Base-by-base conservation (phyloP, 2,113 vertebrate species). In the Petrocephalus microphthalmus region DNA sequence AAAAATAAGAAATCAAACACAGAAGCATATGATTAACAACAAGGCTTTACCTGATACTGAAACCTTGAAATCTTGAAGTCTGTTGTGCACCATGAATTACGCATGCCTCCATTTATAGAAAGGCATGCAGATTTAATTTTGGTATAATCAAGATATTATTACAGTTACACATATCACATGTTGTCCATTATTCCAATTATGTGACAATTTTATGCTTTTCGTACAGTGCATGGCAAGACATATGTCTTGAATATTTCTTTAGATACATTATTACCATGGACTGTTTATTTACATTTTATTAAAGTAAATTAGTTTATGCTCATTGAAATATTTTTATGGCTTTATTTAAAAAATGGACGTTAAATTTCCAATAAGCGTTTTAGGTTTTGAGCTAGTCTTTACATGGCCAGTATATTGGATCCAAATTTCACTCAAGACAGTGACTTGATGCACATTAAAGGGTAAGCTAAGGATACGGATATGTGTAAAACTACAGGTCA, bases 1-100 rank as follows among this genome's bases (percentile, higher is more conserved):
- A 3, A 90, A 92, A 92, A 90, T 87, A 96, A 94, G 93, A 96
- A 89, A 94, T 93, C 81, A 90, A 89, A 94, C 90, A 93, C 71
- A 93, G 88, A 94, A 89, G 94, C 89, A 94, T 83, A 93, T 91
- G 88, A 93, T 93, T 93, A 93, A 90, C 90, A 93, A 81, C 84
- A 84, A 89, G 88, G 78, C 64, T 86, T 92, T 88, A 71, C 25
- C 33, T 57, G 37, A 82, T 60, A 33, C 13, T 88, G 71, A 78
- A 33, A 42, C 71, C 37, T n/a, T n/a, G n/a, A n/a, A n/a, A 33
- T 33, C 52, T 78, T 60, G 53, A 45, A 49, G 6, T 19, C 7
- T 54, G 3, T 19, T 33, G 52, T 56, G 2, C 42, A 15, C 64
- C 37, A 37, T 49, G 45, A 47, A 33, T 37, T 3, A 52, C 10